Conservation (phyloP, 1,140 invertebrate species). For the Phthorimaea operculella region DNA sequence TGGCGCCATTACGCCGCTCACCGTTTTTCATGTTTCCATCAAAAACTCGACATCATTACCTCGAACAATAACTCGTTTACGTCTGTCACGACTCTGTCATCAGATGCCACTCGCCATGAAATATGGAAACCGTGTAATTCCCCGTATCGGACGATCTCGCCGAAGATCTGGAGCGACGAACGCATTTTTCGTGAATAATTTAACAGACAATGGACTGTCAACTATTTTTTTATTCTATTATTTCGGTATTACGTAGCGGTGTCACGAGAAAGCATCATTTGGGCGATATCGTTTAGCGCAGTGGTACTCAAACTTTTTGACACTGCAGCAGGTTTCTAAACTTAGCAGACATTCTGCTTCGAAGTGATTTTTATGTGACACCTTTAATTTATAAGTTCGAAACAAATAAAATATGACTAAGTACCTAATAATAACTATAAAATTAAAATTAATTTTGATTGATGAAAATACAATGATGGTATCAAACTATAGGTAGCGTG, state of each 20-base stretch:
- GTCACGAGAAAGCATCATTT: conserved; percentile 32
- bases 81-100: conserved; percentile 55
- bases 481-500: no score
- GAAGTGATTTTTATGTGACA: no score
- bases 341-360: no score
- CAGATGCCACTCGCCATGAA: conserved; percentile 41
- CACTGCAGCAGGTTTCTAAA: no score
- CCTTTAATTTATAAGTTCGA: no score
- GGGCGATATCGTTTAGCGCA: conserved; percentile 24
- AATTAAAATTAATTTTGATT: no score
- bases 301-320: no score
- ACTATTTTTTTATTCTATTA: conserved; percentile 44
- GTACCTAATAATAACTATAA: no score
- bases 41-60: conserved; percentile 29
- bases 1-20: background rate
- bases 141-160: conserved; percentile 51
- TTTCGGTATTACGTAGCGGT: conserved; percentile 22
- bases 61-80: conserved; percentile 28
- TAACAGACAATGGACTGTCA: conserved; percentile 54
- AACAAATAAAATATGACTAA: no score
- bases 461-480: no score
- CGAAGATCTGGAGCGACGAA: conserved; percentile 49
- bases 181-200: conserved; percentile 61
- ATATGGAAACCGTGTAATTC: conserved; percentile 51
- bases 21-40: conserved; percentile 11